These are phyloP conservation scores for Deroplatys truncata DNA, from an alignment of 2,888 invertebrate genomes.

Conservation along the genomic window DNA sequence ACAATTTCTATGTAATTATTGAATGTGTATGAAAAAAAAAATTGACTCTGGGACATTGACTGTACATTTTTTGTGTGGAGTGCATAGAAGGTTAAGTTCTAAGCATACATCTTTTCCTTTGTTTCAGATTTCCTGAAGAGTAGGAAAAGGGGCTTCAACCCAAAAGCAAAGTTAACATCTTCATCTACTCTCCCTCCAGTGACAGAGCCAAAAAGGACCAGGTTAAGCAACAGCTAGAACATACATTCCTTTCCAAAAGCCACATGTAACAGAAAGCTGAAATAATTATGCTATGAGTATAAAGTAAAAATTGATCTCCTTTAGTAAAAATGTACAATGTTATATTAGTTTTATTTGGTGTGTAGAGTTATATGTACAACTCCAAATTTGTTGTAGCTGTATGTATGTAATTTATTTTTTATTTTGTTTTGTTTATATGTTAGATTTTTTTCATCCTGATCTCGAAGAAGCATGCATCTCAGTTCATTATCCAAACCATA, in stretches of 20 bases:
- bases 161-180: background rate
- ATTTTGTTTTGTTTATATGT: slow-evolving; percentile 25
- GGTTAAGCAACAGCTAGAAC: slow-evolving; percentile 12
- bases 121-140: slow-evolving; percentile 65
- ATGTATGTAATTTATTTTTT: slow-evolving; percentile 28
- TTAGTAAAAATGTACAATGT: slow-evolving; percentile 19
- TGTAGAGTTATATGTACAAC: slow-evolving; percentile 16
- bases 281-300: background rate
- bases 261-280: background rate
- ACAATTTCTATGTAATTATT: too few relatives aligned
- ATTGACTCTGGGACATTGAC: too few relatives aligned
- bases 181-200: background rate
- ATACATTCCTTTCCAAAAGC: background rate
- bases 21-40: too few relatives aligned
- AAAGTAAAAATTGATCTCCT: slow-evolving; percentile 17
- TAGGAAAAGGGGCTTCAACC: slow-evolving; percentile 52
- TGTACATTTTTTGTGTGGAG: too few relatives aligned
- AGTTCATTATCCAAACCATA: background rate
- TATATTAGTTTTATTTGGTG: slow-evolving; percentile 14
- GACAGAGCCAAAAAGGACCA: slow-evolving; percentile 7
- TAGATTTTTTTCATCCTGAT: slow-evolving; percentile 25
- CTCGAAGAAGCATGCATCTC: slow-evolving; percentile 16
- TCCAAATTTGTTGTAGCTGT: slow-evolving; percentile 22
- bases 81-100: too few relatives aligned
- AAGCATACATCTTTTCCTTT: slow-evolving; percentile 38